Percentiles rank a stretch among this genome's conserved stretches.
Evolutionary conservation across 2,113 vertebrate genomes (phyloP).

Genomic region (Leucoraja erinaceus): DNA sequence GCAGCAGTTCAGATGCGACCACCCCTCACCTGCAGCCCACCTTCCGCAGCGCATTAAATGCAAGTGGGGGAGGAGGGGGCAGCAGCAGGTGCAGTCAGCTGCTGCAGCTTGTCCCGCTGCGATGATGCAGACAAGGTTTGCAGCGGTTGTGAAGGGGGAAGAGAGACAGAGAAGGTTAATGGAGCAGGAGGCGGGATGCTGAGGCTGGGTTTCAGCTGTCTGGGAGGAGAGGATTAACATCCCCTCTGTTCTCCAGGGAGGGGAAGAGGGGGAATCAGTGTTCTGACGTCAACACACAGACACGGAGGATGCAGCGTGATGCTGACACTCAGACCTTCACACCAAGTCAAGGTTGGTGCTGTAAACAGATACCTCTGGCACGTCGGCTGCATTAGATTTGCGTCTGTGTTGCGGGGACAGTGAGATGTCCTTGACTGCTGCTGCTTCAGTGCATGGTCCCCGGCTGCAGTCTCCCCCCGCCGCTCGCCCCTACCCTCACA

Average conservation of each 20-base stretch:
- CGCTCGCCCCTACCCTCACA: too few relatives aligned
- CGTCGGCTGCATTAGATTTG: background rate
- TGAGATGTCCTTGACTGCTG: background rate
- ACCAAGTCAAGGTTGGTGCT: background rate
- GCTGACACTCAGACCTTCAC: background rate
- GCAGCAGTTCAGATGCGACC: too few relatives aligned
- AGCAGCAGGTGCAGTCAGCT: too few relatives aligned
- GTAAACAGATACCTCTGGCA: background rate
- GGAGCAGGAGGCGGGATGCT: background rate
- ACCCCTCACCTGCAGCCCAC: too few relatives aligned
- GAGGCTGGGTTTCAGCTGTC: background rate
- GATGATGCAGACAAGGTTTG: too few relatives aligned
- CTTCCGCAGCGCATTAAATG: too few relatives aligned
- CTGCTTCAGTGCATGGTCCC: background rate
- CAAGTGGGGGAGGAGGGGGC: too few relatives aligned
- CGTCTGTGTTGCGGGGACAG: background rate
- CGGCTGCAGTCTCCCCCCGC: too few relatives aligned
- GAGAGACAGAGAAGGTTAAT: background rate
- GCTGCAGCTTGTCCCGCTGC: too few relatives aligned
- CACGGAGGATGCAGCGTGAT: background rate
- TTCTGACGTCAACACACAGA: background rate
- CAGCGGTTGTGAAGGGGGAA: too few relatives aligned
- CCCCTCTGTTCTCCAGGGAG: background rate
- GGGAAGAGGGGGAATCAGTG: background rate
- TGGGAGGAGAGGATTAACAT: background rate